Base-by-base conservation (phyloP, 1,140 invertebrate species). In the Magallana angulata region DNA sequence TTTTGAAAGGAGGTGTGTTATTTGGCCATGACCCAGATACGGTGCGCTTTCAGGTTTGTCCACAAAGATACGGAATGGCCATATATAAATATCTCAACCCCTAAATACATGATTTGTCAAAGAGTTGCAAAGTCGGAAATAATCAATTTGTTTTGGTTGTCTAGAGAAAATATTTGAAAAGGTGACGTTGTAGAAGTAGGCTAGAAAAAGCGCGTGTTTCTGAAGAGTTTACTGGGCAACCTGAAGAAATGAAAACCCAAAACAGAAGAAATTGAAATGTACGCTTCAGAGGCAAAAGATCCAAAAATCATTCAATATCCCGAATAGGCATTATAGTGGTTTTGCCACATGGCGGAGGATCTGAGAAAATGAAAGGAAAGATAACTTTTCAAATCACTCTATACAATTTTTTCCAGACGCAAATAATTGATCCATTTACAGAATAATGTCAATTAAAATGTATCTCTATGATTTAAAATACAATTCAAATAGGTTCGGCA, bases 1-100 rank as follows among this genome's bases (percentile, higher is more conserved):
- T 88, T 6, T 16, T 90, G 30, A 86, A 90, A 81, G 89, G 89
- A 6, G 89, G 87, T 48, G 89, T 90, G 7, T 14, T 90, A 1
- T 88, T 88, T 86, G 90, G 87, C 6, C 86, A 82, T 48, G 59
- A 76, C 0, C 90, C 85, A 80, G 48, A 64, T 30, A 80, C 85
- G 12, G 56, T 88, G 24, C 62, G 36, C 2, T 81, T 76, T 57
- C 64, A 84, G 68, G 76, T 88, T 64, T 60, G 64, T 36, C 56
- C 57, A 8, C 71, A 48, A 4, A 88, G 84, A 24, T 85, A 85
- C 57, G 87, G 87, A 24, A 62, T 88, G 14, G 18, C 57, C 14
- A 36, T 60, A 16, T 12, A 58, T 6, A 16, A 84, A 14, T 36
- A 56, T 57, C 57, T 82, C 80, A 57, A 82, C 30, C 12, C 12